Evolutionary conservation across 2,888 invertebrate genomes (phyloP), one percentile per base, ranked within the genome.

Genomic region (Lasioglossum malachurum): DNA sequence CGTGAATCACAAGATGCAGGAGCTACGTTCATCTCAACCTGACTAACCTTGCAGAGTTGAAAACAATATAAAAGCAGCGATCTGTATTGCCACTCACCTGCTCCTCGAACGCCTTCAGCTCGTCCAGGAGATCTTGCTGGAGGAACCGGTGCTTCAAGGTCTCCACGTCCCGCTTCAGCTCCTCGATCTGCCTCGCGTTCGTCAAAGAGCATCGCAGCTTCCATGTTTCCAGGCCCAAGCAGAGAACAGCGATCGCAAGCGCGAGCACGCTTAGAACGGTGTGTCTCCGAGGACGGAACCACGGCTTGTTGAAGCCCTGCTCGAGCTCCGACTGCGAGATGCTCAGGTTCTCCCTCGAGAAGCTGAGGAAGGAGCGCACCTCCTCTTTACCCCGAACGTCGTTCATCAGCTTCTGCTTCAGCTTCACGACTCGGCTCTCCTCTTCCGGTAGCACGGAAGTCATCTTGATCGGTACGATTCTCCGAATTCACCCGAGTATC

Each of bases 321-420:
- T 95, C 95, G 4, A 95, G 82, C 41, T 95, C 94, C 4, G 93
- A 92, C 16, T 93, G 92, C 14, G 94, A 94, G 46, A 95, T 93
- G 80, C 92, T 94, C 64, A 95, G 82, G 85, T 95, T 95, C 78
- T 95, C 95, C 0, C 94, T 92, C 8, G 95, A 94, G 85, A 94
- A 93, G 82, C 92, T 92, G 7, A 95, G 84, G 80, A 95, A 95
- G 1, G 95, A 93, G 10, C 94, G 90, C 0, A 91, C 87, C 73
- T 95, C 95, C 38, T 95, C 94, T 35, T 91, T 92, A 4, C 23
- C 64, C 12, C 79, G 84, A 1, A 44, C 73, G 46, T 89, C 80
- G 74, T 67, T 87, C 77, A 88, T 85, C 75, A 91, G 16, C 31
- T 91, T 93, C 60, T 90, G 89, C 80, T 93, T 94, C 84, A 93